Evolutionary conservation across 2,888 invertebrate species (phyloP), one percentile per base, ranked within the genome.

Genomic region (Oscheius myriophilus): DNA sequence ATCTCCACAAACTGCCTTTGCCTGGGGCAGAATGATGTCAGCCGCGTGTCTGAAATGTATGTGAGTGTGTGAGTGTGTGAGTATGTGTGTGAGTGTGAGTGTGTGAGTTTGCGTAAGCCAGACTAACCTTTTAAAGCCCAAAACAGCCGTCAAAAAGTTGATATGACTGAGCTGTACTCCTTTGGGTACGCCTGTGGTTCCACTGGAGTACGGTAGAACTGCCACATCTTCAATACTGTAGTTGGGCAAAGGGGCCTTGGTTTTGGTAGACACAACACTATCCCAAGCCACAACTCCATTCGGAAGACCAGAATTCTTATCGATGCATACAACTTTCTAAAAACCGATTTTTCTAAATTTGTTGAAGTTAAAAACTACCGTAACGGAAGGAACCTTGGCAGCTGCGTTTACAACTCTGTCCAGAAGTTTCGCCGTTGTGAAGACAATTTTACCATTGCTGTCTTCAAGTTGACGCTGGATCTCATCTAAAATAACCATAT

Each of bases 171-270:
- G 55, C 72, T 78, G 71, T 14, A 79, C 80, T 9, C 82, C 83
- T 67, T 83, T 83, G 1, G 82, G 82, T 16, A 75, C 59, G 2
- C 84, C 84, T 2, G 84, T 84, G 0, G 94, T 94, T 0, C 93
- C 93, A 86, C 75, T 75, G 11, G 79, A 79, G 53, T 76, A 79
- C 2, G 76, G 79, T 0, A 79, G 69, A 1, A 72, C 62, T 0
- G 76, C 79, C 21, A 72, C 62, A 7, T 71, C 66, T 12, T 70
- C 64, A 1, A 53, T 64, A 33, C 67, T 69, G 49, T 39, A 64
- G 1, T 16, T 26, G 1, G 61, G 33, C 14, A 16, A 14, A 2
- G 45, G 41, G 4, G 33, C 23, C 6, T 16, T 21, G 1, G 52
- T 63, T 41, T 51, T 52, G 11, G 42, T 51, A n/a, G 25, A 49